phyloP scores from a whole-genome alignment of 2,113 vertebrate species.

The Coptodon bakossiorum region DNA sequence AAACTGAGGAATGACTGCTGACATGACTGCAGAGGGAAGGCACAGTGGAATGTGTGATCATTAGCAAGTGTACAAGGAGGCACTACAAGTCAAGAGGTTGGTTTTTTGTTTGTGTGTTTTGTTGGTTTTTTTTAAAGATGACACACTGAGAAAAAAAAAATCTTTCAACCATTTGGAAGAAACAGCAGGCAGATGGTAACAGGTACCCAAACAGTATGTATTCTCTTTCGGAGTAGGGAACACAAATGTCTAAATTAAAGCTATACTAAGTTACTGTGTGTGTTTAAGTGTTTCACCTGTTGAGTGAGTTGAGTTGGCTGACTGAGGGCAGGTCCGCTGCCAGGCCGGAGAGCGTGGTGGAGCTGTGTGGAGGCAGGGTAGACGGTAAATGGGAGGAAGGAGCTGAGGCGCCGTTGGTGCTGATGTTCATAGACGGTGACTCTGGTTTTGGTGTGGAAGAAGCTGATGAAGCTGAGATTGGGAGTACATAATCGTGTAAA shows the following conservation, averaged over 20 bases:
- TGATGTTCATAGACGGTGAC: conserved; percentile 75
- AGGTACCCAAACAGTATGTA: background rate
- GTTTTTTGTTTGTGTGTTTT: background rate
- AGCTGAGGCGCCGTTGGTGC: conserved; percentile 63
- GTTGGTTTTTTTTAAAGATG: background rate
- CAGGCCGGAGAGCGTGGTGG: conserved; percentile 72
- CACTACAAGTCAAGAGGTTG: background rate
- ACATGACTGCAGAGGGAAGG: conserved; percentile 73
- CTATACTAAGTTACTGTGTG: background rate
- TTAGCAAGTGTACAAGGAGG: background rate
- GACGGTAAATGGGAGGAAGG: conserved; percentile 73
- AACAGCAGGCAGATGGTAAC: background rate
- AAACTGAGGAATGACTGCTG: conserved; percentile 79
- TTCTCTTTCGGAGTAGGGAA: background rate
- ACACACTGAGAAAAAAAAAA: background rate
- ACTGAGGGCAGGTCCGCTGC: conserved; percentile 77
- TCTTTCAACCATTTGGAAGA: background rate
- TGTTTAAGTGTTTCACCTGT: conserved; percentile 75
- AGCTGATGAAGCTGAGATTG: conserved; percentile 73
- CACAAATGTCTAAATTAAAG: background rate
- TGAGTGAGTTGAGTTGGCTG: conserved; percentile 76
- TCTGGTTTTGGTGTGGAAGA: conserved; percentile 82
- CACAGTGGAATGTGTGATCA: conserved; percentile 36
- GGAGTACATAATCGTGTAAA: background rate
- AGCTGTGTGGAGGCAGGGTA: conserved; percentile 72